phyloP scores from a whole-genome alignment of 2,888 invertebrate species.

The Drosophila antonietae region DNA sequence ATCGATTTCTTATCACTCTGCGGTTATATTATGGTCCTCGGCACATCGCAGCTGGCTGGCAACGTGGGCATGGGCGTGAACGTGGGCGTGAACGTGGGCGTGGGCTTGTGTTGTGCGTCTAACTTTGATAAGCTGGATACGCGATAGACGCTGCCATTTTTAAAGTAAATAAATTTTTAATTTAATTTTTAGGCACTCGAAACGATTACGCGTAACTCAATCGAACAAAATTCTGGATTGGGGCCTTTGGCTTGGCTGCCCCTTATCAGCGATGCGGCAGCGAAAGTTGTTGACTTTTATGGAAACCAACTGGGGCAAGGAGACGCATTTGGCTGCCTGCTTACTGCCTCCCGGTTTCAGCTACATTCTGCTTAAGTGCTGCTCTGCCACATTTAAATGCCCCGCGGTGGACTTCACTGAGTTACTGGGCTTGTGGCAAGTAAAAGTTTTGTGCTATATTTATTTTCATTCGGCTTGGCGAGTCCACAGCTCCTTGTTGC shows the following conservation, averaged over 20 bases:
- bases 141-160: slow-evolving; percentile 42
- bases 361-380: slow-evolving; percentile 45
- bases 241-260: slow-evolving; percentile 36
- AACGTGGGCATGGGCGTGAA: slow-evolving; percentile 10
- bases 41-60: background rate
- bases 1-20: slow-evolving; percentile 79
- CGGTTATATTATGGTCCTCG: slow-evolving; percentile 66
- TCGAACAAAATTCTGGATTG: slow-evolving; percentile 49
- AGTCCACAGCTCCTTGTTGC: slow-evolving; percentile 16
- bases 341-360: background rate
- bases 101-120: slow-evolving; percentile 19
- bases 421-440: slow-evolving; percentile 38
- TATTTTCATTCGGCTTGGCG: slow-evolving; percentile 67
- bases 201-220: slow-evolving; percentile 77
- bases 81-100: slow-evolving; percentile 5
- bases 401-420: slow-evolving; percentile 38
- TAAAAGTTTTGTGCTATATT: slow-evolving; percentile 67
- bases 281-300: slow-evolving; percentile 76
- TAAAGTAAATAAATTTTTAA: slow-evolving; percentile 76
- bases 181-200: slow-evolving; percentile 75
- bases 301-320: slow-evolving; percentile 55
- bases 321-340: slow-evolving; percentile 14
- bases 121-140: slow-evolving; percentile 56
- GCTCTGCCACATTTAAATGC: slow-evolving; percentile 57
- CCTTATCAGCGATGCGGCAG: slow-evolving; percentile 67